These are phyloP conservation scores for Mus minutoides DNA, from an alignment of 2,797 vertebrate genomes.

Conservation along the genomic window DNA sequence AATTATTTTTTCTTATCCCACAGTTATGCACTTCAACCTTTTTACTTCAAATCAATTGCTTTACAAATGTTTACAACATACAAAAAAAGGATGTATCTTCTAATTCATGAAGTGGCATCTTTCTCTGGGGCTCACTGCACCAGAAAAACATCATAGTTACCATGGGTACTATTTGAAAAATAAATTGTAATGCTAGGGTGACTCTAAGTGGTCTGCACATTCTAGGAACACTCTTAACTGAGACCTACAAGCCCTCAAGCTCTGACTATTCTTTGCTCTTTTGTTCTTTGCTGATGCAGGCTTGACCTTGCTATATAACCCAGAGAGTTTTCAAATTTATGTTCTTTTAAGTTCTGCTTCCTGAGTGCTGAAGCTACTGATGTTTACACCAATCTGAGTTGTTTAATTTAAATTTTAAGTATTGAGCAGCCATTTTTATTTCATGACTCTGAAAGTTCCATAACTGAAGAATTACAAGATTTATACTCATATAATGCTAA, in stretches of 20 bases:
- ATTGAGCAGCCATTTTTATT: neutral
- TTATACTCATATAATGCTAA: neutral
- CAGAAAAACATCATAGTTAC: neutral
- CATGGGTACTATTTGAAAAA: neutral
- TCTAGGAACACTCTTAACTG: neutral
- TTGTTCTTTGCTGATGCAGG: too few relatives aligned
- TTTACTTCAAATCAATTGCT: neutral
- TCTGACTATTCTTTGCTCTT: neutral
- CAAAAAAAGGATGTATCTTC: neutral
- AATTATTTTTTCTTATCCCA: neutral
- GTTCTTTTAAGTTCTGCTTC: neutral
- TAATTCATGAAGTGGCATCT: neutral
- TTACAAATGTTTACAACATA: neutral
- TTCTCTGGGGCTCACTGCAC: neutral
- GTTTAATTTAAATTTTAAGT: neutral
- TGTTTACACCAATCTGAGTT: too few relatives aligned
- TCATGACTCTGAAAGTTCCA: neutral
- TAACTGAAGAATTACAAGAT: neutral
- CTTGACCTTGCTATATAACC: neutral
- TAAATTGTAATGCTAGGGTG: neutral
- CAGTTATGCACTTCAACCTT: neutral
- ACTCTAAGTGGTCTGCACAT: neutral
- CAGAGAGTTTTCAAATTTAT: neutral
- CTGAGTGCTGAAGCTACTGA: too few relatives aligned
- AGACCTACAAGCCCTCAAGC: neutral